phyloP scores from a whole-genome alignment of 2,888 invertebrate genomes.

The Dromius quadrimaculatus region DNA sequence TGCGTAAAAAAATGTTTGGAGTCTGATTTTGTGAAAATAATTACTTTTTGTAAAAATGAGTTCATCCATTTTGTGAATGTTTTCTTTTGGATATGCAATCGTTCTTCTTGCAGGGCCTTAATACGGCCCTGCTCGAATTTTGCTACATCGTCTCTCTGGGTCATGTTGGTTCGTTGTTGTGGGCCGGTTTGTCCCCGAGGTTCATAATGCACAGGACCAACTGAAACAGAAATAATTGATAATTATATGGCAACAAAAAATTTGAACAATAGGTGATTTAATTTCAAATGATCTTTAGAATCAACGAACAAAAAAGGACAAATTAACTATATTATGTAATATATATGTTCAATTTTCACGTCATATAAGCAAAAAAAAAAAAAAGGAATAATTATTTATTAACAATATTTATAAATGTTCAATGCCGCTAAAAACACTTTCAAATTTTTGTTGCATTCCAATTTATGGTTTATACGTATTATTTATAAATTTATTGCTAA shows the following conservation, averaged over 20 bases:
- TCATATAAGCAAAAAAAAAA: too few species aligned
- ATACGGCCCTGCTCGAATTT: slow-evolving; percentile 98
- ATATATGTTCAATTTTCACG: slow-evolving; percentile 12
- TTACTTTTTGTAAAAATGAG: slow-evolving; percentile 93
- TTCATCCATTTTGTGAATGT: slow-evolving; percentile 99
- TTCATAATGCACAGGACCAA: slow-evolving; percentile 64
- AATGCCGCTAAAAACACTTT: neutral
- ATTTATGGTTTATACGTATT: neutral
- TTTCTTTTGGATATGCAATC: slow-evolving; percentile 98
- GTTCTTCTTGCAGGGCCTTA: slow-evolving; percentile 96
- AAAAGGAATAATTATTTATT: slow-evolving; percentile 7
- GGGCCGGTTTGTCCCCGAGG: slow-evolving; percentile 65
- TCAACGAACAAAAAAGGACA: neutral
- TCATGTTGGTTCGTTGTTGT: slow-evolving; percentile 84
- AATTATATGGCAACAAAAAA: too few species aligned
- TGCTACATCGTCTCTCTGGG: slow-evolving; percentile 90
- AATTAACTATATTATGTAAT: too few species aligned
- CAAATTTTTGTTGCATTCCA: slow-evolving; percentile 23
- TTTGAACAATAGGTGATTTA: too few species aligned
- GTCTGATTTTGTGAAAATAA: too few species aligned
- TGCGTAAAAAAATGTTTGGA: too few species aligned
- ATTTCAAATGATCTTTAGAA: too few species aligned
- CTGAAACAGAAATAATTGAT: slow-evolving; percentile 58
- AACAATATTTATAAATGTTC: slow-evolving; percentile 6
- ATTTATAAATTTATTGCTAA: slow-evolving; percentile 12